Percentiles rank a stretch among this genome's conserved stretches.
Conservation (phyloP, 2,797 vertebrate genomes). For the Nyctibius grandis region DNA sequence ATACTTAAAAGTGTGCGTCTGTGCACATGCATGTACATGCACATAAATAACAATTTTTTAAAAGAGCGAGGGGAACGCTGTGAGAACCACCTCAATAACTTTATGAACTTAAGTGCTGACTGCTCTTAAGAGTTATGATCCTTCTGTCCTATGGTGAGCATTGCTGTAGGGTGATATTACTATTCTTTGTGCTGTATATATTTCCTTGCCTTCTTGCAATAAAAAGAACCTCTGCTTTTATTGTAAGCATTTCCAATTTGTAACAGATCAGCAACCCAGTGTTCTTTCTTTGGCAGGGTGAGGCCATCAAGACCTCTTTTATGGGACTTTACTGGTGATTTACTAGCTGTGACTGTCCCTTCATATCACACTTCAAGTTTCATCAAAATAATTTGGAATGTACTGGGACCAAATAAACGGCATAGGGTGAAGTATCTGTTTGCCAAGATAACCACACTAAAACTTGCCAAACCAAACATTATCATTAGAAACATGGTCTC, state of each 20-base stretch:
- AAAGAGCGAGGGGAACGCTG: neutral
- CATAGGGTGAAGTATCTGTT: neutral
- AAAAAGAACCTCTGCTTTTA: slow-evolving; percentile 14
- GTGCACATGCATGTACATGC: neutral
- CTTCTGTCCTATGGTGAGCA: slow-evolving; percentile 27
- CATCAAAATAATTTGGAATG: slow-evolving; percentile 23
- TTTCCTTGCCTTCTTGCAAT: neutral
- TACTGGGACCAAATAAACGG: slow-evolving; percentile 29
- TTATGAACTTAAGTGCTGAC: neutral
- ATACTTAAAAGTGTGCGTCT: neutral
- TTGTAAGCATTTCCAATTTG: neutral
- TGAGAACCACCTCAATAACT: slow-evolving; percentile 13
- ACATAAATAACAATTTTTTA: neutral
- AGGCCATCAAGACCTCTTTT: neutral
- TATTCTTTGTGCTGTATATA: slow-evolving; percentile 14
- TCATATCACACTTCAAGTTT: slow-evolving; percentile 15
- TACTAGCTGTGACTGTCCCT: neutral
- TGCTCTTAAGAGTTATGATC: neutral
- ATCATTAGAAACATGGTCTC: neutral
- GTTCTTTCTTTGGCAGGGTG: slow-evolving; percentile 29
- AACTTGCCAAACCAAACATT: slow-evolving; percentile 42
- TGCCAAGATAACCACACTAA: slow-evolving; percentile 17
- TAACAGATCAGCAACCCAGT: neutral
- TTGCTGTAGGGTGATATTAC: slow-evolving; percentile 22
- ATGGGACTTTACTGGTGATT: neutral